Evolutionary conservation across 2,797 vertebrate species (phyloP).

Genomic region (Carcharodon carcharias): DNA sequence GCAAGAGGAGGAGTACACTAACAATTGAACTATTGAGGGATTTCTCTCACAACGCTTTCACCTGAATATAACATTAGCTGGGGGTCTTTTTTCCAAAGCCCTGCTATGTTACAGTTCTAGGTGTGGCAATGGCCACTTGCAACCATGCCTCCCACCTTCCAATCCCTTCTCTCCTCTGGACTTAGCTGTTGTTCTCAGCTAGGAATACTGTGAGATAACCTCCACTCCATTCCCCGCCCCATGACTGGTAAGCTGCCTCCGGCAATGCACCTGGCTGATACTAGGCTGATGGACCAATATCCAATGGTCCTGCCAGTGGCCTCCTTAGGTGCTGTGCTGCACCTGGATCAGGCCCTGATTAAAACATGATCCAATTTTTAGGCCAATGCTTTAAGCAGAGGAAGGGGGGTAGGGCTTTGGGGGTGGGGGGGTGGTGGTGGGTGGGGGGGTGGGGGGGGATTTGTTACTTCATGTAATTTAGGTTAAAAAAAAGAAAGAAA

Average conservation of each 20-base stretch:
- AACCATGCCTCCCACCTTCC: not conserved
- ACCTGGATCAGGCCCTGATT: not conserved
- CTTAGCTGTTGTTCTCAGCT: not conserved
- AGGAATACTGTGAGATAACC: not conserved
- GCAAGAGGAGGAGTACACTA: not conserved
- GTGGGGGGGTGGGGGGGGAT: not conserved
- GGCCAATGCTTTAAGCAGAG: not conserved
- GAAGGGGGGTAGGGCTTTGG: too few species aligned
- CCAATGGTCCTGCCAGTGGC: not conserved
- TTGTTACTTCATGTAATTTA: not conserved
- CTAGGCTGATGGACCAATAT: not conserved
- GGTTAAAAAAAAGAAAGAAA: not conserved
- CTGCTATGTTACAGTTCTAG: not conserved
- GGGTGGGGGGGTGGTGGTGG: too few species aligned
- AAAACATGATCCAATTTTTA: not conserved
- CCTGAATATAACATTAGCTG: not conserved
- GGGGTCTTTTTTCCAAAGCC: not conserved
- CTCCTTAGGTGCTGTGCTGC: not conserved
- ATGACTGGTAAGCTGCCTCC: not conserved
- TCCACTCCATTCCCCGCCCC: too few species aligned
- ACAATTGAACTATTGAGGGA: not conserved
- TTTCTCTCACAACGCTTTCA: not conserved
- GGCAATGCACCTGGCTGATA: not conserved
- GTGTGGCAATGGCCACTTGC: not conserved
- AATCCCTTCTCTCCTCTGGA: not conserved